These are phyloP conservation scores for Drosophila parvula DNA, from an alignment of 1,140 invertebrate genomes.

Conservation along the genomic window DNA sequence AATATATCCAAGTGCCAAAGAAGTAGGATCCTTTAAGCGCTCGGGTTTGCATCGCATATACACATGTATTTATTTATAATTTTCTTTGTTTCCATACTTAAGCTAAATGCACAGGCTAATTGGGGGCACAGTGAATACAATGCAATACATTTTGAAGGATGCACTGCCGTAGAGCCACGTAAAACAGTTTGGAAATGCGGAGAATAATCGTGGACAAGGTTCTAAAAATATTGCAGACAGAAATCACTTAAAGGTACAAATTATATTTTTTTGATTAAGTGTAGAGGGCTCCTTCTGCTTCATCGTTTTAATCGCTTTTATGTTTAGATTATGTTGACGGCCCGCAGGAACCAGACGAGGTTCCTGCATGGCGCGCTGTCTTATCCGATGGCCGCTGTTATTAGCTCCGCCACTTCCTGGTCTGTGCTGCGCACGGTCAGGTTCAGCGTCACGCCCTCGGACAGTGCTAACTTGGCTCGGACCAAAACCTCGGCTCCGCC, in stretches of 20 bases:
- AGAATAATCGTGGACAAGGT: constrained; percentile 16
- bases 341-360: constrained; percentile 64
- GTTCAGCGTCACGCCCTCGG: constrained; percentile 90
- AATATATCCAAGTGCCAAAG: no score
- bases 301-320: constrained; percentile 7
- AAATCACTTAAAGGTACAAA: constrained; percentile 58
- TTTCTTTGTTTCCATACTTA: constrained; percentile 52
- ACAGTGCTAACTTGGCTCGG: constrained; percentile 91
- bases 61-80: constrained; percentile 48
- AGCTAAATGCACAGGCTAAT: constrained; percentile 59
- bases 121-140: constrained; percentile 40
- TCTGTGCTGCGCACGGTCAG: constrained; percentile 88
- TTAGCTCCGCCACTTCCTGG: constrained; percentile 91
- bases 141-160: constrained; percentile 24
- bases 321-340: constrained; percentile 62
- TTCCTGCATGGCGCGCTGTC: constrained; percentile 67
- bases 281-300: constrained; percentile 34
- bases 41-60: constrained; percentile 49
- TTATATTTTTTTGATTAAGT: constrained; percentile 66
- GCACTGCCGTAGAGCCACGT: constrained; percentile 16
- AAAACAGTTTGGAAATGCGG: constrained; percentile 27
- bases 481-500: constrained; percentile 96
- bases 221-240: constrained; percentile 29
- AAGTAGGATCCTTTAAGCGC: not conserved
- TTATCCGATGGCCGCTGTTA: constrained; percentile 94